These are phyloP conservation scores for Ciona savignyi DNA, from an alignment of 23 tunicate species.

Conservation along the genomic window DNA sequence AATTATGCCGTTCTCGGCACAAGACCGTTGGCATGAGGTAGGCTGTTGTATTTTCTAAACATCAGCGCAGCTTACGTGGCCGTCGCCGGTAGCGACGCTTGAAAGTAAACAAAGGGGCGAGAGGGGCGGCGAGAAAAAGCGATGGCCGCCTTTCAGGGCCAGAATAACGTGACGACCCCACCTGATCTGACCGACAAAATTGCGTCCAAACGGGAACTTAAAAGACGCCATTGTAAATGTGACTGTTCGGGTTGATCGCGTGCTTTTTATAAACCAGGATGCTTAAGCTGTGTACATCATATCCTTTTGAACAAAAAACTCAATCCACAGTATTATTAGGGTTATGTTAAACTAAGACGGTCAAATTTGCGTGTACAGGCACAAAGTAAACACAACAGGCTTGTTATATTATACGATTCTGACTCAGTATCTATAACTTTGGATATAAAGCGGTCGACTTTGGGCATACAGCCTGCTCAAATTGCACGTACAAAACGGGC, in stretches of 20 bases:
- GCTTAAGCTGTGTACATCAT: too few species aligned
- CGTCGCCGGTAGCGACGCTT: constrained; percentile 12
- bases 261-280: too few species aligned
- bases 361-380: too few species aligned
- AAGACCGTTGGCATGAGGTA: not conserved
- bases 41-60: not conserved
- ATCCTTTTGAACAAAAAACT: too few species aligned
- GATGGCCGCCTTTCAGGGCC: not conserved
- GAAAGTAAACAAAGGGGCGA: constrained; percentile 16
- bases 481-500: not conserved
- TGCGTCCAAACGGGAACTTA: not conserved
- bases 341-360: too few species aligned
- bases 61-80: constrained; percentile 4
- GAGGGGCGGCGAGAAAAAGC: not conserved
- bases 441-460: too few species aligned
- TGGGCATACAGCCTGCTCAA: not conserved
- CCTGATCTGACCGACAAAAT: not conserved
- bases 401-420: too few species aligned
- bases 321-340: too few species aligned
- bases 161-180: not conserved
- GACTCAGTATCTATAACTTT: too few species aligned
- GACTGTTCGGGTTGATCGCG: not conserved
- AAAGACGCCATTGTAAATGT: not conserved
- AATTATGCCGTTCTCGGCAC: not conserved
- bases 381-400: too few species aligned